A percentile compares a stretch with the other conserved stretches of the same genome.
Evolutionary conservation across 2,113 vertebrate genomes (phyloP).

Genomic region (Bos taurus): DNA sequence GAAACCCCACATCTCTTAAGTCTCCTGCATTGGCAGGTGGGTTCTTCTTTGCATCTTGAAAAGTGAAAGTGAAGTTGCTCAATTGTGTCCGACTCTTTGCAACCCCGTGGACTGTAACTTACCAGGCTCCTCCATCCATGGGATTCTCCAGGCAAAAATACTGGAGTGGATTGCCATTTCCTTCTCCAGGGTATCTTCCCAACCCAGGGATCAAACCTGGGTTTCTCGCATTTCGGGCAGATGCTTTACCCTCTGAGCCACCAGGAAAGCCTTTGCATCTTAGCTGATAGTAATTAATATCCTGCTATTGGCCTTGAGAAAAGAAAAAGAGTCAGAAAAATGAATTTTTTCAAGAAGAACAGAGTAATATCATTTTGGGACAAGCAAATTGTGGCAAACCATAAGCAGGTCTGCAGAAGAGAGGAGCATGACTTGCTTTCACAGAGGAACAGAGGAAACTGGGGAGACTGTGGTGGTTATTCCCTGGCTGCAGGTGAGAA

Average conservation of each 20-base stretch:
- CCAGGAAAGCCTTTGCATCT: neutral
- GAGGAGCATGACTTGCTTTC: neutral
- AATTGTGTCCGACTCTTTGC: neutral
- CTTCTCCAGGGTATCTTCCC: neutral
- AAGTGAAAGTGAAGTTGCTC: neutral
- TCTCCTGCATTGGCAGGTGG: neutral
- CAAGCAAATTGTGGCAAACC: neutral
- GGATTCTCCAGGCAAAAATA: neutral
- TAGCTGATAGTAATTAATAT: neutral
- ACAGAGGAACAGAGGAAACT: neutral
- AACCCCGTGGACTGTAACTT: rapidly evolving
- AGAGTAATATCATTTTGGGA: neutral
- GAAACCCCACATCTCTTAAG: neutral
- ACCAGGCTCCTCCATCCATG: neutral
- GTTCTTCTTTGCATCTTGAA: neutral
- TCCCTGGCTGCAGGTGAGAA: neutral
- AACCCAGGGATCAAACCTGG: neutral
- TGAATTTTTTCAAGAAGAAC: neutral
- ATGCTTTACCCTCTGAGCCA: neutral
- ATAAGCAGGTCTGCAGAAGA: neutral
- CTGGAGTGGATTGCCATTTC: neutral
- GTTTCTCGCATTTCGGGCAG: rapidly evolving
- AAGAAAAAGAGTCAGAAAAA: neutral
- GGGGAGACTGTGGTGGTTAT: neutral
- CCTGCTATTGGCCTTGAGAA: neutral